A percentile compares a stretch with the other conserved stretches of the same genome.
phyloP scores from a whole-genome alignment of 2,113 vertebrate genomes.

The Serilophus lunatus region DNA sequence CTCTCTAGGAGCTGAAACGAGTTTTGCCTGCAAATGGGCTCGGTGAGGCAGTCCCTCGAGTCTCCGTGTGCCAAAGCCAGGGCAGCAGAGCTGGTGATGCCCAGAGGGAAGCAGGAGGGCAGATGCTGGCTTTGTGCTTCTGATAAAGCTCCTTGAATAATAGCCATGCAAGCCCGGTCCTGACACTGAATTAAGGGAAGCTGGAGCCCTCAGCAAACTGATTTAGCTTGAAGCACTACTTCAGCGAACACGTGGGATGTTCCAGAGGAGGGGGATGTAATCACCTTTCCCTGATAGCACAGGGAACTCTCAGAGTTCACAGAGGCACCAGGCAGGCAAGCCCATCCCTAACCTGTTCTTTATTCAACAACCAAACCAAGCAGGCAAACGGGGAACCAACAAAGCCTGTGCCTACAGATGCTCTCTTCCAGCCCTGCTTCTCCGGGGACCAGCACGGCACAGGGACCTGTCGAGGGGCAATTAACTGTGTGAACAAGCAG shows the following conservation, averaged over 20 bases:
- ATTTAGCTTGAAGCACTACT: slow-evolving; percentile 58
- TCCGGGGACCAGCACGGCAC: not conserved
- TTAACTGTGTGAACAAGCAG: not conserved
- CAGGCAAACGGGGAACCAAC: not conserved
- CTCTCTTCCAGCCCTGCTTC: slow-evolving; percentile 21
- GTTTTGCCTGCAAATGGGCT: slow-evolving; percentile 33
- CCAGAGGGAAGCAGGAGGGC: slow-evolving; percentile 62
- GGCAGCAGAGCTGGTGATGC: slow-evolving; percentile 48
- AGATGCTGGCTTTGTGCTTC: slow-evolving; percentile 61
- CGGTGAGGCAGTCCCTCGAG: not conserved
- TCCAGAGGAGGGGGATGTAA: slow-evolving; percentile 35
- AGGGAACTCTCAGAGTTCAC: not conserved
- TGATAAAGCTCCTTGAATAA: slow-evolving; percentile 65
- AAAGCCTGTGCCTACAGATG: slow-evolving; percentile 24
- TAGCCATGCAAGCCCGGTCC: slow-evolving; percentile 57
- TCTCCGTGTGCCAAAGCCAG: slow-evolving; percentile 15
- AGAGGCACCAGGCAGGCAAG: slow-evolving; percentile 12
- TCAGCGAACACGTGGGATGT: slow-evolving; percentile 31
- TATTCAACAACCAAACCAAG: slow-evolving; percentile 11
- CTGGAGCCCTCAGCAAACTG: slow-evolving; percentile 47
- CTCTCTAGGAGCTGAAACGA: slow-evolving; percentile 10
- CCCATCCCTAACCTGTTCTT: slow-evolving; percentile 24
- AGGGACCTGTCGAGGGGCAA: not conserved
- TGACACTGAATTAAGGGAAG: slow-evolving; percentile 59
- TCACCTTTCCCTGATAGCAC: slow-evolving; percentile 13